Conservation (phyloP, 1,140 invertebrate species). For the Formica exsecta region DNA sequence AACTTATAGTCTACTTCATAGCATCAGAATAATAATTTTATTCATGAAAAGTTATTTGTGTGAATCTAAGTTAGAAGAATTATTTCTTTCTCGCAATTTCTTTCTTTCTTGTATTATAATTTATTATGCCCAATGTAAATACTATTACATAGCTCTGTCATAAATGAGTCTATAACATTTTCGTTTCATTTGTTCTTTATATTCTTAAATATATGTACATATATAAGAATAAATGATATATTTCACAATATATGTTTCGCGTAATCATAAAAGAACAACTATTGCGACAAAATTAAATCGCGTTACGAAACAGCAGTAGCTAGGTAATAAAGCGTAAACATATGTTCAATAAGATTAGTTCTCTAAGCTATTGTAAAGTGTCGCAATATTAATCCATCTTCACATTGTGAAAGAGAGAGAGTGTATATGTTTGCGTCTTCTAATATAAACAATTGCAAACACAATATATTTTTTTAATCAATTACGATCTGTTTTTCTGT, state of each 20-base stretch:
- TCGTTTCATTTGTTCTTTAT: background rate
- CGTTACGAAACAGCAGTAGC: background rate
- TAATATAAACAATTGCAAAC: slow-evolving; percentile 43
- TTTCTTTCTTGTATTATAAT: background rate
- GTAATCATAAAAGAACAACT: background rate
- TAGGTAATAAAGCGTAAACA: slow-evolving; percentile 10
- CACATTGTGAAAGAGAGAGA: background rate
- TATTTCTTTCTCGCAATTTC: background rate
- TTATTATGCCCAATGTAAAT: background rate
- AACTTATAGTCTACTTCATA: background rate
- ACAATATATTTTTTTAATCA: background rate
- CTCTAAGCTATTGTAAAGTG: slow-evolving; percentile 5
- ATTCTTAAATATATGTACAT: background rate
- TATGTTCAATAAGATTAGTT: slow-evolving; percentile 32
- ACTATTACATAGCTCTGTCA: background rate
- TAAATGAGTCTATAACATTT: background rate
- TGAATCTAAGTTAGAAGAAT: background rate
- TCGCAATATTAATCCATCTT: slow-evolving; percentile 45
- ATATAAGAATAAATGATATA: too few species aligned
- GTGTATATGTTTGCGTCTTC: background rate
- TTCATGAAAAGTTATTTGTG: background rate
- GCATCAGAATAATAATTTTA: background rate
- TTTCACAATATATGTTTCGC: background rate
- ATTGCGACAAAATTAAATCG: slow-evolving; percentile 5
- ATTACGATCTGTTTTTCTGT: background rate